Conservation (phyloP, 2,797 vertebrate genomes). For the Schizopygopsis pylzovi region DNA sequence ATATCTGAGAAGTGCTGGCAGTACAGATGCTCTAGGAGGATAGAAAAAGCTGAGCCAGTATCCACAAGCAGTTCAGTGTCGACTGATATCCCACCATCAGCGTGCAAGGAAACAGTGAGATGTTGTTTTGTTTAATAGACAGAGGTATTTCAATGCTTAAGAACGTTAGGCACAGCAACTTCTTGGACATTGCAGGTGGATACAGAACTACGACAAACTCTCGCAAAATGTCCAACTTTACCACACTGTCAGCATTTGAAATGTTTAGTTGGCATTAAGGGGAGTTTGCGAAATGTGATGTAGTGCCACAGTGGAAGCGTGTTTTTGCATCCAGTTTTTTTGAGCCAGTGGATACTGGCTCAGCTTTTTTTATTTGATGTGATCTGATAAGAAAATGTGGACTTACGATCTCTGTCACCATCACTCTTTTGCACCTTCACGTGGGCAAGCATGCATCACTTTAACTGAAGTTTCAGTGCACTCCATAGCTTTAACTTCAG, state of each 20-base stretch:
- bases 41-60: conserved; percentile 6
- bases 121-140: not conserved
- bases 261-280: not conserved
- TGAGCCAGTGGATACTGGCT: too few species aligned
- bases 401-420: not conserved
- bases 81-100: not conserved
- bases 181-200: conserved; percentile 10
- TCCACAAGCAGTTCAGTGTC: conserved; percentile 2
- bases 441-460: not conserved
- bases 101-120: conserved; percentile 21
- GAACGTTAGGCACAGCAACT: not conserved
- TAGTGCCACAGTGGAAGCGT: not conserved
- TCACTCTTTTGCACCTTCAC: not conserved
- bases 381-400: not conserved
- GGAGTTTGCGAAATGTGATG: conserved; percentile 1
- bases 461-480: not conserved
- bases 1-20: not conserved
- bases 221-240: conserved; percentile 10
- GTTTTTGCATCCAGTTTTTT: conserved; percentile 2
- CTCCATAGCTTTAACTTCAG: not conserved
- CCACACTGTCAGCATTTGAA: not conserved
- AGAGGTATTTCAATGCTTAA: not conserved
- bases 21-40: conserved; percentile 1
- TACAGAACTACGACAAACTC: conserved; percentile 22
- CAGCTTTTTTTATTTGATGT: not conserved